Conservation (phyloP, 2,797 vertebrate genomes). For the Cryptoblepharus egeriae region DNA sequence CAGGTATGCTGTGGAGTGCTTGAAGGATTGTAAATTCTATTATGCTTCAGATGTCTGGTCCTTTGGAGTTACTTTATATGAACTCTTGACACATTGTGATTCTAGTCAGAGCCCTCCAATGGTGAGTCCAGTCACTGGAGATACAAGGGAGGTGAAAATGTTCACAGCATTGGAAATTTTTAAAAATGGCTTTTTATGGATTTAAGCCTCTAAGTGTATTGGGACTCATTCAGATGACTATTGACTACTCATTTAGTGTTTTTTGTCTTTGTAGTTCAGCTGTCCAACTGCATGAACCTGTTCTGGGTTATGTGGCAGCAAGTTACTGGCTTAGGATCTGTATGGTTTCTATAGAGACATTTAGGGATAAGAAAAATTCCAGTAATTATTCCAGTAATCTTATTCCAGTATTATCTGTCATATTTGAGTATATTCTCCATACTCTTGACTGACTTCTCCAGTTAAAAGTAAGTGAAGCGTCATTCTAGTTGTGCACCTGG, state of each 20-base stretch:
- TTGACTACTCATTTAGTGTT: too few species aligned
- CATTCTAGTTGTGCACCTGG: neutral
- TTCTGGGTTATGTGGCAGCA: neutral
- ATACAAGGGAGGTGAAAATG: neutral
- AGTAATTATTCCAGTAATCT: too few species aligned
- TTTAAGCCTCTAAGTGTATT: neutral
- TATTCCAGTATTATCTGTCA: too few species aligned
- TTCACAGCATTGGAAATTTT: neutral
- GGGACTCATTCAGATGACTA: neutral
- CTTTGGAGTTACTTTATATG: constrained; percentile 92
- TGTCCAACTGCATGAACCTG: neutral
- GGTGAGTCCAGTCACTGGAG: constrained; percentile 69
- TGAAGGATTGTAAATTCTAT: constrained; percentile 92
- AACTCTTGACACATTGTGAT: constrained; percentile 90
- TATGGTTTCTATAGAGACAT: neutral
- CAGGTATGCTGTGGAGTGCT: constrained; percentile 94
- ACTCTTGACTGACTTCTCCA: neutral
- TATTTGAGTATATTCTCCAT: neutral
- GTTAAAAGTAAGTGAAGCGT: neutral
- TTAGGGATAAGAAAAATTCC: neutral
- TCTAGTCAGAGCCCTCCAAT: constrained; percentile 82
- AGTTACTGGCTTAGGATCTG: neutral
- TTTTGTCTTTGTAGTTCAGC: neutral
- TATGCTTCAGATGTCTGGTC: constrained; percentile 94
- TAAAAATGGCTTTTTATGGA: neutral